phyloP scores from a whole-genome alignment of 1,140 invertebrate genomes.

The Drosophila prosaltans region DNA sequence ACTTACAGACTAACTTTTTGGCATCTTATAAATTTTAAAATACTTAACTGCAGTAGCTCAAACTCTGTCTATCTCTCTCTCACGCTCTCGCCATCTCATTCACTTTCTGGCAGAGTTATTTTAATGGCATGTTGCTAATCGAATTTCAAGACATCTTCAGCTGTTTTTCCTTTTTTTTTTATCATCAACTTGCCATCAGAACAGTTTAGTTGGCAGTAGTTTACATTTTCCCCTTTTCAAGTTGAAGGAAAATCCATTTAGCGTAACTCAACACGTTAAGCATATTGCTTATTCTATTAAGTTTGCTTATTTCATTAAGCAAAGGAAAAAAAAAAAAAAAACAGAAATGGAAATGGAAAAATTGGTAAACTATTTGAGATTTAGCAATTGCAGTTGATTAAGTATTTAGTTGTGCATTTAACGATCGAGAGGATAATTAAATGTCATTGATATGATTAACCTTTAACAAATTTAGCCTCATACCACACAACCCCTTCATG shows the following conservation, averaged over 20 bases:
- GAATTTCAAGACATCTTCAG: slow-evolving; percentile 74
- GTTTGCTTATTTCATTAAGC: slow-evolving; percentile 10
- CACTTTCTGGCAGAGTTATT: slow-evolving; percentile 33
- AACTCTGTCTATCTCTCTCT: slow-evolving; percentile 14
- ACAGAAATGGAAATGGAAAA: background rate
- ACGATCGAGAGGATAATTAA: slow-evolving; percentile 50
- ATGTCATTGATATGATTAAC: slow-evolving; percentile 57
- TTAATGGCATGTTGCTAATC: slow-evolving; percentile 80
- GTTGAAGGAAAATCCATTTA: slow-evolving; percentile 70
- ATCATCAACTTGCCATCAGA: slow-evolving; percentile 27
- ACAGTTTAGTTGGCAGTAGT: slow-evolving; percentile 78
- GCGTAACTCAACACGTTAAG: slow-evolving; percentile 78
- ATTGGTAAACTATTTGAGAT: background rate
- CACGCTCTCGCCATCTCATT: background rate
- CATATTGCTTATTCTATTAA: slow-evolving; percentile 49
- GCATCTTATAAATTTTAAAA: slow-evolving; percentile 82
- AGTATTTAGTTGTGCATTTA: slow-evolving; percentile 11
- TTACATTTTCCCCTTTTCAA: slow-evolving; percentile 62
- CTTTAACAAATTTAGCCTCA: slow-evolving; percentile 20
- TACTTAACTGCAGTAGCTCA: slow-evolving; percentile 56
- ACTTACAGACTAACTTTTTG: slow-evolving; percentile 75
- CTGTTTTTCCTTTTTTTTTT: slow-evolving; percentile 31
- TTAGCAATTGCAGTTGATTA: slow-evolving; percentile 2
- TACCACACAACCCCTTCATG: background rate
- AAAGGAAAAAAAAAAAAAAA: background rate